Evolutionary conservation across 2,797 vertebrate genomes (phyloP), one percentile per base, ranked within the genome.

Genomic region (Falco peregrinus): DNA sequence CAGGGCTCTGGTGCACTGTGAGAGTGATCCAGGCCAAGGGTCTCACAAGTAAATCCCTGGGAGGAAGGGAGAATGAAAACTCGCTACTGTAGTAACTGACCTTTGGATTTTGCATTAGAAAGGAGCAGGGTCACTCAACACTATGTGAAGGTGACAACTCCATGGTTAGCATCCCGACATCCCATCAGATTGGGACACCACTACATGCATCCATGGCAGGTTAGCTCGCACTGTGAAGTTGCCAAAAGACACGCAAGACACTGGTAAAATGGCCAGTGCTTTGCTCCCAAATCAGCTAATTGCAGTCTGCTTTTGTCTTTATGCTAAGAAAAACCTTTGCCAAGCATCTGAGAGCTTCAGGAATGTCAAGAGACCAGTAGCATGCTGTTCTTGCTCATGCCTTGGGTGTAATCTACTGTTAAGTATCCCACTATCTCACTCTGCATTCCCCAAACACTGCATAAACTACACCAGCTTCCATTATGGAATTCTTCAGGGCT

Each of bases 1-100:
- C 0, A 0, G 41, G 28, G 43, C 35, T 51, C 33, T 19, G 17
- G 19, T 59, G n/a, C 0, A 0, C 35, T 31, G 24, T 31, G 56
- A 68, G 70, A 39, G 45, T 11, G 54, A 79, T 25, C 33, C 48
- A 15, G 48, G 39, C 48, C 1, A 3, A 71, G 45, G 29, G 13
- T 71, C 29, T 76, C 59, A 31, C 7, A 33, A 48, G 54, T 19
- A 73, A 57, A 75, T 57, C 6, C 50, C 51, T 69, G 19, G 24
- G n/a, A 79, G 43, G 17, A 18, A 45, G 16, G 16, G 19, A 91
- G 53, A 21, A 79, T 24, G 22, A 73, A 73, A 88, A 69, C 25
- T 64, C 54, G 10, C 39, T 56, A 18, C 12, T 60, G 43, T 29
- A 77, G 31, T 56, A 51, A 65, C 1, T 51, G 17, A 28, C 37